A percentile compares a stretch with the other conserved stretches of the same genome.
These are phyloP conservation scores for Chloroceryle inda DNA, from an alignment of 2,797 vertebrate genomes.

Conservation along the genomic window DNA sequence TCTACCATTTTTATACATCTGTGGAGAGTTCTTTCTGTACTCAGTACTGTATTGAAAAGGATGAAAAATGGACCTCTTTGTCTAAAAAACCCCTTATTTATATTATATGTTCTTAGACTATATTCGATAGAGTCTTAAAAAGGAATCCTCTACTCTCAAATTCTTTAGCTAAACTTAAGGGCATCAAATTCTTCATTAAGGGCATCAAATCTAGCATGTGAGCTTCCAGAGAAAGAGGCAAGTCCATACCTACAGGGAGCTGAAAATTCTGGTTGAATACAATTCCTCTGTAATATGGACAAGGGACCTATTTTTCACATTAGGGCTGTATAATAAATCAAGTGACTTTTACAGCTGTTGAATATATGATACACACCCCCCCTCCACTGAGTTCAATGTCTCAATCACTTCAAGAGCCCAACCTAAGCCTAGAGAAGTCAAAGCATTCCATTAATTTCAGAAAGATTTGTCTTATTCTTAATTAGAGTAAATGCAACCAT, in stretches of 20 bases:
- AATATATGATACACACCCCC: background rate
- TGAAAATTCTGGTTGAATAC: background rate
- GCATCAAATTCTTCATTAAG: background rate
- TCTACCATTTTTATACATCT: background rate
- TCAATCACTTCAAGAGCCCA: background rate
- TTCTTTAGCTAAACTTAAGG: constrained; percentile 14
- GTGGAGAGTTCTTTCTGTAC: background rate
- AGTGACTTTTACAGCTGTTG: background rate
- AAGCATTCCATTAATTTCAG: background rate
- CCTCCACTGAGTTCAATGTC: background rate
- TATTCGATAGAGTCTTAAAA: background rate
- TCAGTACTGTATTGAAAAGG: background rate
- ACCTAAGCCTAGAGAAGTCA: background rate
- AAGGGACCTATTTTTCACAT: background rate
- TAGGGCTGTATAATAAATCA: background rate
- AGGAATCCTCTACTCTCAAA: background rate
- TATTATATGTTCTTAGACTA: background rate
- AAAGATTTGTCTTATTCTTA: background rate
- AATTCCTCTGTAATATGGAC: background rate
- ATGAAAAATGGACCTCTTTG: background rate
- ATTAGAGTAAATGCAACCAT: background rate
- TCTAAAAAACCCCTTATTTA: background rate
- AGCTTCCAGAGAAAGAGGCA: background rate
- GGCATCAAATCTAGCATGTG: background rate
- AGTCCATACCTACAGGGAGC: background rate